phyloP scores from a whole-genome alignment of 2,797 vertebrate species.

The Hapalemur alaotrensis region DNA sequence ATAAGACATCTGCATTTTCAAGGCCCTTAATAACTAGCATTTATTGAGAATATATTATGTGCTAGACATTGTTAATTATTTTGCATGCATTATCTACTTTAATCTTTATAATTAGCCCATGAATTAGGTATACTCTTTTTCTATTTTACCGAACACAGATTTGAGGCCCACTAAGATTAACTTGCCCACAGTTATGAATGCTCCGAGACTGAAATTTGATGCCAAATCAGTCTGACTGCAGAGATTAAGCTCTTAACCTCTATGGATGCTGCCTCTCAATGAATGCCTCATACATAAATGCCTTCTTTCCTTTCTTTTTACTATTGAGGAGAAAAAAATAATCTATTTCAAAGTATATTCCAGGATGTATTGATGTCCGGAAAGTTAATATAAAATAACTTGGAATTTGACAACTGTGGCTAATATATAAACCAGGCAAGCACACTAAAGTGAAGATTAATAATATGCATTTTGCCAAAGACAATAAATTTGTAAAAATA shows the following conservation, averaged over 20 bases:
- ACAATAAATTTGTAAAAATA: not conserved
- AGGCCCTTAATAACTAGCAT: not conserved
- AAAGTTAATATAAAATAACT: conserved; percentile 15
- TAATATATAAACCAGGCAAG: not conserved
- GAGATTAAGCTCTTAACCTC: not conserved
- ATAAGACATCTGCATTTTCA: not conserved
- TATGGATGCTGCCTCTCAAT: not conserved
- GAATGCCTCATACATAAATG: not conserved
- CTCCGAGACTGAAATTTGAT: not conserved
- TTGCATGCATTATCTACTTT: not conserved
- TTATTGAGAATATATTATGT: not conserved
- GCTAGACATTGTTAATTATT: not conserved
- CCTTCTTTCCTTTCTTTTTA: not conserved
- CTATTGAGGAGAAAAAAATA: not conserved
- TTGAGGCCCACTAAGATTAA: not conserved
- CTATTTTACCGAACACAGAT: not conserved
- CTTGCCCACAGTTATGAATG: not conserved
- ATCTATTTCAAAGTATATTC: not conserved
- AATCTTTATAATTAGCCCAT: not conserved
- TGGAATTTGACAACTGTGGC: not conserved
- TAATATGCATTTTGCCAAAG: not conserved
- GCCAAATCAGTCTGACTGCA: not conserved
- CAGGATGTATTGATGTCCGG: not conserved
- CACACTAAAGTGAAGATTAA: not conserved
- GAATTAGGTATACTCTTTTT: not conserved